Base-by-base conservation (phyloP, 2,797 vertebrate species). In the Acanthurus leucopareius region DNA sequence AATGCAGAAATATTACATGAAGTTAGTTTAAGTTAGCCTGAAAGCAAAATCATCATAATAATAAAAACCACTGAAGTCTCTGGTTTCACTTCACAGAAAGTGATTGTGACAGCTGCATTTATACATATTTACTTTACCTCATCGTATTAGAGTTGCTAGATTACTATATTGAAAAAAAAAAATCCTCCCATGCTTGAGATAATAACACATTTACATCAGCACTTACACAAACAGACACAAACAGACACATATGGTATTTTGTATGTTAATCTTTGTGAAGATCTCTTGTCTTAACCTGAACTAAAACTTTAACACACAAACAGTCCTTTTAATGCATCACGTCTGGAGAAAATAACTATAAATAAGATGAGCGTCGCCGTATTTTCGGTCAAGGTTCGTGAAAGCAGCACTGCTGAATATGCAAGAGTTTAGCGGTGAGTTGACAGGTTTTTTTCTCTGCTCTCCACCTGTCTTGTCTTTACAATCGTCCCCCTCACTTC, bases 401-500 rank as follows among this genome's bases (percentile, higher is more conserved):
- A 80, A 51, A 9, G 48, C 48, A 57, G 52, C 22, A 17, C 6
- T 62, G 52, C 56, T 69, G 49, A 66, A 51, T 9, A 11, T 48
- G 44, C 32, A 58, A 4, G 44, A 48, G n/a, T 40, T 40, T 5
- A 3, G 5, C 7, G 0, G 32, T 51, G 61, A 65, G 51, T 13
- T 7, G 61, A 73, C 79, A 82, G 79, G 44, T 63, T 20, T 35
- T 63, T 20, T 42, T 44, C 59, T 44, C 62, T 44, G 49, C 53
- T 25, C 45, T 80, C 76, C 86, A 88, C 88, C 88, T 91, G 90
- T 88, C 69, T 77, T 64, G 13, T 42, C 76, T 75, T 19, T 9
- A 10, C 79, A 15, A 15, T 35, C 52, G 7, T 75, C 58, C 66
- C 40, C 59, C 75, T 82, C 79, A 53, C 83, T 87, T 88, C 82